A percentile compares a stretch with the other conserved stretches of the same genome.
These are phyloP conservation scores for Hexactinellida sp. DNA, from an alignment of 37 sponge, comb jelly and placozoan species.

Conservation along the genomic window DNA sequence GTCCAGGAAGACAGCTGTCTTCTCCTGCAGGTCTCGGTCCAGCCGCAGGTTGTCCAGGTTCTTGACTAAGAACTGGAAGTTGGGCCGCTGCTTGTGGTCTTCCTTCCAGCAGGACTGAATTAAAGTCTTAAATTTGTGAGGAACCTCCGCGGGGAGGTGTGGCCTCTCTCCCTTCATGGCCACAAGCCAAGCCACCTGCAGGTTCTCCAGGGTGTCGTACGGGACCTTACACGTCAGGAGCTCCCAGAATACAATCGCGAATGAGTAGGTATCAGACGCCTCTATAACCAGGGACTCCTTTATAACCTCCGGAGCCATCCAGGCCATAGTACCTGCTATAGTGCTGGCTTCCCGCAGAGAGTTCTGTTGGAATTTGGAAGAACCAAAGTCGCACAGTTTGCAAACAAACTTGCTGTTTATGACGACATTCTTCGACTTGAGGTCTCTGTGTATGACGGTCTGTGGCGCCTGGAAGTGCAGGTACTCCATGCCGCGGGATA, in stretches of 20 bases:
- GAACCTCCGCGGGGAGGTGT: background rate
- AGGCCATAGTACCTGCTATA: constrained; percentile 78
- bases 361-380: constrained; percentile 64
- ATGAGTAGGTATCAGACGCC: background rate
- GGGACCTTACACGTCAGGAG: constrained; percentile 71
- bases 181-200: constrained; percentile 87
- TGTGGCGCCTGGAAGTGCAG: constrained; percentile 73
- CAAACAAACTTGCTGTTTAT: background rate
- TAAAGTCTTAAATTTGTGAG: background rate
- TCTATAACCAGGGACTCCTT: background rate
- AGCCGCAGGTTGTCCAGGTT: background rate
- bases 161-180: constrained; percentile 49
- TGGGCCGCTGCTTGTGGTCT: background rate
- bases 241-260: constrained; percentile 59
- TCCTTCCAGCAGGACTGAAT: constrained; percentile 9
- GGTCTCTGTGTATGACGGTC: constrained; percentile 77
- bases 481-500: constrained; percentile 76
- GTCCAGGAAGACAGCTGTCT: background rate
- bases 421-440: constrained; percentile 82
- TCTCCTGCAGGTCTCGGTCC: background rate
- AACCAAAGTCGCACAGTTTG: constrained; percentile 78
- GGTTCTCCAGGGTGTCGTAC: constrained; percentile 63
- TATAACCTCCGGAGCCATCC: constrained; percentile 88
- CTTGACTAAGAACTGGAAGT: constrained; percentile 6
- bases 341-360: constrained; percentile 54